Conservation (phyloP, 2,888 invertebrate species). For the Melanotus villosus region DNA sequence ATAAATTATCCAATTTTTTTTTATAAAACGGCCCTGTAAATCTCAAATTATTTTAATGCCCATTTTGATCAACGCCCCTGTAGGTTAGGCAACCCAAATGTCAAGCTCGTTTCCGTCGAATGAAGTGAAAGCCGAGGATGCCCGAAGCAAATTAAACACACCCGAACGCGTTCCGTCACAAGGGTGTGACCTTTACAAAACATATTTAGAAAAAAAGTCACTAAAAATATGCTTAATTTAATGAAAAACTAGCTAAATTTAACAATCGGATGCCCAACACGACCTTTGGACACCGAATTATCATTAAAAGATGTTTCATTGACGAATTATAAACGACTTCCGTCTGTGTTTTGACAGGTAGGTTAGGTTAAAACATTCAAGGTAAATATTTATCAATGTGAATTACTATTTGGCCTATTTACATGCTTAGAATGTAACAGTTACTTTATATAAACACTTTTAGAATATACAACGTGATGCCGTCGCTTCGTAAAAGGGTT, state of each 20-base stretch:
- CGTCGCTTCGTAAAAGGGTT: constrained; percentile 79
- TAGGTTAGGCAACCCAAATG: background rate
- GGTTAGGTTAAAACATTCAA: constrained; percentile 5
- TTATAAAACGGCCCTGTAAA: no score
- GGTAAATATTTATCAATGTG: constrained; percentile 10
- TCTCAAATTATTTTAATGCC: no score
- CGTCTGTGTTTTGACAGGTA: constrained; percentile 8
- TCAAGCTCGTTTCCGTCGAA: no score
- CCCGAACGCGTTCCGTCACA: background rate
- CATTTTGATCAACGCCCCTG: no score
- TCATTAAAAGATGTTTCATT: background rate
- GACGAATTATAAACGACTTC: background rate
- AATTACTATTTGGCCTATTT: background rate
- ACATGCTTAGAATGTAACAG: background rate
- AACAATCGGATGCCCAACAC: no score
- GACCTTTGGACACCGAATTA: background rate
- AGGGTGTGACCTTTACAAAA: constrained; percentile 19
- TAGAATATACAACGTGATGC: constrained; percentile 68
- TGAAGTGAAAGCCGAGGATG: background rate
- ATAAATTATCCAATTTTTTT: no score
- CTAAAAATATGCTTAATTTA: background rate
- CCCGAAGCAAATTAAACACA: background rate
- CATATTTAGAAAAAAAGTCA: constrained; percentile 1
- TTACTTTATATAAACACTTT: background rate
- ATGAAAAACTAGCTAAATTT: background rate